Evolutionary conservation across 1,140 invertebrate species (phyloP).

Genomic region (Cydia pomonella): DNA sequence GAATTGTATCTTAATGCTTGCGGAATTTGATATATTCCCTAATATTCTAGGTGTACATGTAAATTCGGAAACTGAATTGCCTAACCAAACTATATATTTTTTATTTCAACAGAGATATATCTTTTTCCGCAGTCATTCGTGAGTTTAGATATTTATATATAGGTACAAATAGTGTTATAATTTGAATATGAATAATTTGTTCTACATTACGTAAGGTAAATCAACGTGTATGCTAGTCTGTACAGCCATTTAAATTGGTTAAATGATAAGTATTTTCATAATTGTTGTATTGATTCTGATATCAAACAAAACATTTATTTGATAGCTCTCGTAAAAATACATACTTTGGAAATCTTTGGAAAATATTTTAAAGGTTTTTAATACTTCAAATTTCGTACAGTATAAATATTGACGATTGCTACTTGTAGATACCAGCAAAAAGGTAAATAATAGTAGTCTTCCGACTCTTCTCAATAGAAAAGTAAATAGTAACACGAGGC

Average conservation of each 20-base stretch:
- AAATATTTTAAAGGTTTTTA: no score
- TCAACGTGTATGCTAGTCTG: conserved; percentile 69
- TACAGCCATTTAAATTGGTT: conserved; percentile 66
- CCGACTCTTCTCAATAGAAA: no score
- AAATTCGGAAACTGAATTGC: background rate
- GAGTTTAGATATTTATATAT: conserved; percentile 50
- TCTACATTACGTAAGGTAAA: conserved; percentile 55
- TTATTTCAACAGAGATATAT: background rate
- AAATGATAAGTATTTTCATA: conserved; percentile 61
- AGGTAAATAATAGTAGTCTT: no score
- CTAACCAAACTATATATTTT: background rate
- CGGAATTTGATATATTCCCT: background rate
- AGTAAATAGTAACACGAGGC: no score
- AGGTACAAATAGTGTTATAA: conserved; percentile 67
- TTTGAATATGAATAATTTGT: conserved; percentile 54
- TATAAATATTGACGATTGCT: no score
- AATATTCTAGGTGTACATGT: background rate
- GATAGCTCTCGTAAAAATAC: conserved; percentile 40
- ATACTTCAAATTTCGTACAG: no score
- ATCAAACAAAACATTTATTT: conserved; percentile 42
- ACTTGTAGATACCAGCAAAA: no score
- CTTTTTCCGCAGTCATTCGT: conserved; percentile 28
- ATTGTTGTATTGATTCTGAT: conserved; percentile 61
- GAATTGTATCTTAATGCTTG: no score
- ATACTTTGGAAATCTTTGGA: background rate